A percentile compares a stretch with the other conserved stretches of the same genome.
Conservation (phyloP, 2,797 vertebrate genomes). For the Acridotheres tristis region DNA sequence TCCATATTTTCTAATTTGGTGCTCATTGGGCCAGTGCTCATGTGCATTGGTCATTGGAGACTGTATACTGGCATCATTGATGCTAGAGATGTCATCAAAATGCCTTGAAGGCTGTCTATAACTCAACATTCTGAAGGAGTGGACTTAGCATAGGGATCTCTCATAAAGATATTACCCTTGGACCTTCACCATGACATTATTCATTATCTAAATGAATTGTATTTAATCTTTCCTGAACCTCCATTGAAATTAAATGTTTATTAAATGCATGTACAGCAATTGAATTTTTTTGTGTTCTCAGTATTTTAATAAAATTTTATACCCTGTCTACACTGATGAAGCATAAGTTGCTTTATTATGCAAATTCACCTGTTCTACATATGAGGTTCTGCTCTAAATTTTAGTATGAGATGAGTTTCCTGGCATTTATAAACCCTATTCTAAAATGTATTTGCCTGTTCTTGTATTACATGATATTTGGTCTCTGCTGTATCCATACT, state of each 20-base stretch:
- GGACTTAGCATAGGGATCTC: not conserved
- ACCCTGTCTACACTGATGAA: rapidly evolving
- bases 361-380: not conserved
- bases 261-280: not conserved
- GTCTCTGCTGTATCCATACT: not conserved
- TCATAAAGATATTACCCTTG: not conserved
- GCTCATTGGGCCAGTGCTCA: not conserved
- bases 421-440: not conserved
- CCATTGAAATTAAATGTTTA: not conserved
- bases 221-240: not conserved
- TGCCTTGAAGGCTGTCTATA: not conserved
- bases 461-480: not conserved
- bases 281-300: not conserved
- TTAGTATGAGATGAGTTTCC: not conserved
- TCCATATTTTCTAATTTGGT: not conserved
- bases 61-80: not conserved
- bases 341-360: not conserved
- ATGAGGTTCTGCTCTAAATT: not conserved
- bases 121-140: not conserved
- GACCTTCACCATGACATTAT: not conserved
- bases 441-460: not conserved
- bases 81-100: not conserved
- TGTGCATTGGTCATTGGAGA: not conserved
- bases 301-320: not conserved
- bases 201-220: not conserved